These are phyloP conservation scores for Morone saxatilis DNA, from an alignment of 2,113 vertebrate genomes.

Conservation along the genomic window DNA sequence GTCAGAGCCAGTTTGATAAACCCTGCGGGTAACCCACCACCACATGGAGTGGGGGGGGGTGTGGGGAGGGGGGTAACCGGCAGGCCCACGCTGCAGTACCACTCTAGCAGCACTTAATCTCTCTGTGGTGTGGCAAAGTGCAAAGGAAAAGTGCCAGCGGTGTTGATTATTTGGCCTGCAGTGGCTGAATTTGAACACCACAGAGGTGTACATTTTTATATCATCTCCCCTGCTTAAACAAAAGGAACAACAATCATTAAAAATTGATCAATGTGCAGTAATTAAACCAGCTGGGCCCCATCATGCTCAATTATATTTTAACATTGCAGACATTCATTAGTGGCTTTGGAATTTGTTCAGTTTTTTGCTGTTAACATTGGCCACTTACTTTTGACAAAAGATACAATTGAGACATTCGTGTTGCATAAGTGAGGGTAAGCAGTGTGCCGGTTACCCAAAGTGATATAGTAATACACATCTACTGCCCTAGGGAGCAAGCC, in stretches of 20 bases:
- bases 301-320: neutral
- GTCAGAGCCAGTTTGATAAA: slow-evolving; percentile 99
- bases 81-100: slow-evolving; percentile 83
- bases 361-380: slow-evolving; percentile 16
- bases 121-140: slow-evolving; percentile 23
- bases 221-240: slow-evolving; percentile 7
- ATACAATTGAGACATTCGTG: slow-evolving; percentile 2
- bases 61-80: slow-evolving; percentile 89
- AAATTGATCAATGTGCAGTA: slow-evolving; percentile 31
- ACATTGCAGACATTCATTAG: neutral
- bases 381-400: slow-evolving; percentile 10
- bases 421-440: slow-evolving; percentile 81
- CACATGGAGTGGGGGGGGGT: slow-evolving; percentile 86
- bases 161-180: neutral
- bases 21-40: slow-evolving; percentile 89
- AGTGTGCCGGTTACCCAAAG: slow-evolving; percentile 97
- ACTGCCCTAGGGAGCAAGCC: slow-evolving; percentile 87
- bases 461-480: slow-evolving; percentile 98
- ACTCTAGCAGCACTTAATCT: slow-evolving; percentile 72
- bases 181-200: slow-evolving; percentile 29
- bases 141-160: slow-evolving; percentile 10
- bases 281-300: slow-evolving; percentile 39
- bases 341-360: slow-evolving; percentile 8
- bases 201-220: slow-evolving; percentile 14
- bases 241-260: slow-evolving; percentile 1